These are phyloP conservation scores for Ectemnius continuus DNA, from an alignment of 2,888 invertebrate species.

Conservation along the genomic window DNA sequence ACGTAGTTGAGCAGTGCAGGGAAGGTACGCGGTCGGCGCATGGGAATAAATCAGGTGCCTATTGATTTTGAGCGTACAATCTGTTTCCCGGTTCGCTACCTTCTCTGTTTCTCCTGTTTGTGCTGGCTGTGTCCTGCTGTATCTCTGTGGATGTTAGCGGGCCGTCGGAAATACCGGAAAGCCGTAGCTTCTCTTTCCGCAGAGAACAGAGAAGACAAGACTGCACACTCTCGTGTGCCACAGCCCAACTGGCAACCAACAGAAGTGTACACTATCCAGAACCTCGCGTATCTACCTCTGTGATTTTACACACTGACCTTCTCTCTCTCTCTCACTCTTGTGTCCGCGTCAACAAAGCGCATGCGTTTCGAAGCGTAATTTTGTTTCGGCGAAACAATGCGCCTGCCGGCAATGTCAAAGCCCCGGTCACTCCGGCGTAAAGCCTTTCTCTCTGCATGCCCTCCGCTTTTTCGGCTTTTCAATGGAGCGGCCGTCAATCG, in stretches of 20 bases:
- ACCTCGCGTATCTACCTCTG: too few species aligned
- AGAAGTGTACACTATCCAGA: too few species aligned
- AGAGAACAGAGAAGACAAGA: too few species aligned
- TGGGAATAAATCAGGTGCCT: constrained; percentile 65
- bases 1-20: constrained; percentile 11
- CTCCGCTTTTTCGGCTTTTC: too few species aligned
- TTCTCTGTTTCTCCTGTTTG: constrained; percentile 12
- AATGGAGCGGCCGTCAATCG: too few species aligned
- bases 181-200: too few species aligned
- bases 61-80: constrained; percentile 66
- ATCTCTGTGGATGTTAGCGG: constrained; percentile 6
- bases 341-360: background rate
- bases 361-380: constrained; percentile 4
- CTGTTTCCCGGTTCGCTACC: constrained; percentile 50
- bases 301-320: too few species aligned
- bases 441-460: too few species aligned
- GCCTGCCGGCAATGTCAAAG: background rate
- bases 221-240: too few species aligned
- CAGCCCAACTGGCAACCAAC: too few species aligned
- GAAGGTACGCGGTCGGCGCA: constrained; percentile 42
- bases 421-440: too few species aligned
- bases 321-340: background rate
- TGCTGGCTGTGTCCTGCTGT: constrained; percentile 25
- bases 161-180: background rate
- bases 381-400: constrained; percentile 11